A percentile compares a stretch with the other conserved stretches of the same genome.
Evolutionary conservation across 2,888 invertebrate genomes (phyloP).

Genomic region (Acanthoscelides obtectus): DNA sequence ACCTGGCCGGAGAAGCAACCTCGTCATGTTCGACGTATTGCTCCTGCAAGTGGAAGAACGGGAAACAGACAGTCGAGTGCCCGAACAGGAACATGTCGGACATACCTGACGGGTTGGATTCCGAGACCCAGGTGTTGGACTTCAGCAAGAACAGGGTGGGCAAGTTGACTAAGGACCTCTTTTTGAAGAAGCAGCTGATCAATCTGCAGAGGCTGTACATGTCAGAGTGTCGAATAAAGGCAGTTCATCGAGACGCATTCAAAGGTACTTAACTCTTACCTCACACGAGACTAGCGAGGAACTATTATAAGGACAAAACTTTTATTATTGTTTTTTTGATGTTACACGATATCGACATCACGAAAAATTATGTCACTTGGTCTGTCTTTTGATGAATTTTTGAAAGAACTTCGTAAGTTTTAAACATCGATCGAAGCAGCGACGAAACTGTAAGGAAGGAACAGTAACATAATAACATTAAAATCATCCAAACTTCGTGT

Average conservation of each 20-base stretch:
- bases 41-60: conserved; percentile 88
- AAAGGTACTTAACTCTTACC: too few species aligned
- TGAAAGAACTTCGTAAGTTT: too few species aligned
- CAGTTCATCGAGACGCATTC: conserved; percentile 77
- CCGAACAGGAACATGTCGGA: conserved; percentile 69
- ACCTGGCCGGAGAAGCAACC: conserved; percentile 56
- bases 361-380: too few species aligned
- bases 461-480: too few species aligned
- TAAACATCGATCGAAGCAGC: too few species aligned
- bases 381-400: too few species aligned
- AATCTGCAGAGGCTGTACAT: conserved; percentile 86
- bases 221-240: conserved; percentile 70
- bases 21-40: conserved; percentile 54
- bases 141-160: conserved; percentile 79
- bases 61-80: conserved; percentile 88
- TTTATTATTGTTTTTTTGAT: too few species aligned
- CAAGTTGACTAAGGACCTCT: conserved; percentile 72
- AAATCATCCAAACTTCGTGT: too few species aligned
- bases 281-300: conserved; percentile 81
- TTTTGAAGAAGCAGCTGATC: conserved; percentile 71
- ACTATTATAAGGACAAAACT: too few species aligned
- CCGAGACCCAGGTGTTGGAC: conserved; percentile 83
- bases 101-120: conserved; percentile 75
- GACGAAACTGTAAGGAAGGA: too few species aligned
- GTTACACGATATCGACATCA: too few species aligned